phyloP scores from a whole-genome alignment of 2,888 invertebrate species.

The Linyphia triangularis region DNA sequence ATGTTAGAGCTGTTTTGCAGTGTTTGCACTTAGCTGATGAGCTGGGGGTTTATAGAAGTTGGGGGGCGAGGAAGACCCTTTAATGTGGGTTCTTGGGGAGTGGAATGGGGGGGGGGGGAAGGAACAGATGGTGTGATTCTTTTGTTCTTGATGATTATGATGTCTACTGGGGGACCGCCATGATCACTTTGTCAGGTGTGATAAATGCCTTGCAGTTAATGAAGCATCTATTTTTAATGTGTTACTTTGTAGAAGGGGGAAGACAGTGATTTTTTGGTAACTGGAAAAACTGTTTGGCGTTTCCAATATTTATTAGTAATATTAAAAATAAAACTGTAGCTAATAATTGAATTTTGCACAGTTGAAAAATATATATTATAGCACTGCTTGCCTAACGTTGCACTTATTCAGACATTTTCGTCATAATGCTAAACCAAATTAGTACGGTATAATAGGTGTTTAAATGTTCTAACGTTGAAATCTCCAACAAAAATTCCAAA shows the following conservation, averaged over 20 bases:
- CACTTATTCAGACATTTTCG: too few species aligned
- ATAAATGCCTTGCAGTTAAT: conserved; percentile 9
- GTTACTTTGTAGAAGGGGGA: not conserved
- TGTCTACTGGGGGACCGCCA: not conserved
- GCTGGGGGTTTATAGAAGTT: not conserved
- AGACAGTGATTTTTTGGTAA: conserved; percentile 7
- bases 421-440: too few species aligned
- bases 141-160: conserved; percentile 55
- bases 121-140: conserved; percentile 54
- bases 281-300: too few species aligned
- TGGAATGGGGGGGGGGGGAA: not conserved
- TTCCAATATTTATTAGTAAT: too few species aligned
- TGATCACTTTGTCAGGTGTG: conserved; percentile 23
- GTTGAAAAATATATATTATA: too few species aligned
- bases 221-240: conserved; percentile 32
- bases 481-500: too few species aligned
- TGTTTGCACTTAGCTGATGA: conserved; percentile 72
- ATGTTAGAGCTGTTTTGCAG: conserved; percentile 54
- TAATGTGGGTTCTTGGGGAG: not conserved
- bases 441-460: too few species aligned
- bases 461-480: too few species aligned
- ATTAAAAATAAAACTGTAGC: too few species aligned
- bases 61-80: not conserved
- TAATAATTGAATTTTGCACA: too few species aligned
- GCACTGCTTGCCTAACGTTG: too few species aligned